phyloP scores from a whole-genome alignment of 2,797 vertebrate genomes.

The Geotrypetes seraphini region DNA sequence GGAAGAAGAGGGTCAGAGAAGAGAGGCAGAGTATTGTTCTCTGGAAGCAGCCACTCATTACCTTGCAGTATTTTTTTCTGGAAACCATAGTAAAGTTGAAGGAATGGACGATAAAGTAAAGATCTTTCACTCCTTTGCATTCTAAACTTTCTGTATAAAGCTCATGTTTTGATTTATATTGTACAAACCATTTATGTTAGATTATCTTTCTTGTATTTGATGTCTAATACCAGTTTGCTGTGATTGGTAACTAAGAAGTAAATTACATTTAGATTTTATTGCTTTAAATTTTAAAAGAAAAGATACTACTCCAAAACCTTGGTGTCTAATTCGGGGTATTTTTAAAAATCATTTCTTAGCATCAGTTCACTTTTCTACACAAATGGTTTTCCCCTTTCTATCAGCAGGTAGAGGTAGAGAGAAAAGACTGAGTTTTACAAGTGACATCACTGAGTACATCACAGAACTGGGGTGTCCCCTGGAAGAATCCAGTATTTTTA shows the following conservation, averaged over 20 bases:
- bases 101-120: conserved; percentile 92
- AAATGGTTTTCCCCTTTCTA: too few species aligned
- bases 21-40: conserved; percentile 84
- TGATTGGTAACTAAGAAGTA: not conserved
- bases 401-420: too few species aligned
- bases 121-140: conserved; percentile 31
- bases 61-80: conserved; percentile 87
- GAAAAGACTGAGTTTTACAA: too few species aligned
- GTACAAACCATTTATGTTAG: too few species aligned
- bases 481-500: too few species aligned
- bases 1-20: conserved; percentile 74
- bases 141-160: conserved; percentile 27
- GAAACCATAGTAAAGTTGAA: conserved; percentile 86
- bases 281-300: not conserved
- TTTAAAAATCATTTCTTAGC: too few species aligned
- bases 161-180: conserved; percentile 30
- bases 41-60: conserved; percentile 82
- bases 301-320: not conserved
- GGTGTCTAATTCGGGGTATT: too few species aligned
- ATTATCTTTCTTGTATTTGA: too few species aligned
- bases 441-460: too few species aligned
- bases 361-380: too few species aligned
- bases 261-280: conserved; percentile 1
- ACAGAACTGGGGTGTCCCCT: too few species aligned
- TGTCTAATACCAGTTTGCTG: not conserved